Base-by-base conservation (phyloP, 2,113 vertebrate genomes). In the Brachyhypopomus gauderio region DNA sequence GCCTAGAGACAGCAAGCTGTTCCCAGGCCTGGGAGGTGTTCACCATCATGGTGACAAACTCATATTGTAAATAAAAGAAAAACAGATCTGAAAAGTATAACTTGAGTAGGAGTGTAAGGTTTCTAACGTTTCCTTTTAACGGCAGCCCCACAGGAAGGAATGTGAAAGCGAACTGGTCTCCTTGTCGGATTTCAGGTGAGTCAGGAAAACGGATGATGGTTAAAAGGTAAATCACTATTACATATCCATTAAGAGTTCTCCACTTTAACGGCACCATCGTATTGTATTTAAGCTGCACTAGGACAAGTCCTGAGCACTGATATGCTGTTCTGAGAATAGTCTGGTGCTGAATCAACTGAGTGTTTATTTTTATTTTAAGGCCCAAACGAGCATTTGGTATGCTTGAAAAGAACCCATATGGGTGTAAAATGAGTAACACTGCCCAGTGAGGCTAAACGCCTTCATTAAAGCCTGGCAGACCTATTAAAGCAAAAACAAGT, bases 151-250 rank as follows among this genome's bases (percentile, higher is more conserved):
- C 60, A 62, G 62, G 62, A 22, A 25, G 23, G 62, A 27, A 2
- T n/a, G 25, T 64, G 67, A 5, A 23, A 20, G 36, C 66, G 41
- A 41, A 14, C 27, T 45, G 20, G 56, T 58, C 20, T 14, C 20
- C 34, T 2, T 41, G 22, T 59, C 66, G 72, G 58, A 72, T 41
- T 52, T 9, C 16, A 59, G 73, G 64, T 80, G 56, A 76, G 82
- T 79, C 27, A 41, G 30, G 66, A 56, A 72, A 58, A 25, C 34
- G 48, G 17, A 75, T 38, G 23, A 55, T 41, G 19, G 14, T 64
- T 22, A 72, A 79, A 72, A 71, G 36, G 66, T 11, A n/a, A 7
- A 70, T 41, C 20, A 22, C 8, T 22, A 11, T 8, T n/a, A 17
- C 30, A 12, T 34, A 62, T 3, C 25, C 25, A 41, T 34, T 14